phyloP scores from a whole-genome alignment of 2,797 vertebrate species.

The Anolis apletophallus region DNA sequence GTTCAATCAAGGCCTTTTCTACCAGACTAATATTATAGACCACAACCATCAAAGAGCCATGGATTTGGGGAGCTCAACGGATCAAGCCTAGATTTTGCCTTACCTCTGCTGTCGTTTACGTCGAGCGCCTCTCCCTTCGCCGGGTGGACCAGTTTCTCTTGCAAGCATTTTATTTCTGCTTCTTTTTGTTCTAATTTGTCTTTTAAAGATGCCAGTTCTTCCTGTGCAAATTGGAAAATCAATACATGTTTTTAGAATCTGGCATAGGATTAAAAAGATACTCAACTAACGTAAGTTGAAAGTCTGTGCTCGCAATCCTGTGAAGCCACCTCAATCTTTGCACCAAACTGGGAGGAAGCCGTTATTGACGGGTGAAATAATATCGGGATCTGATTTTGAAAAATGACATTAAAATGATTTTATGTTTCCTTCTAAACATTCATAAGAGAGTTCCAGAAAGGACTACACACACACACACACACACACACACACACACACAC shows the following conservation, averaged over 20 bases:
- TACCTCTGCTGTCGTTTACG: slow-evolving; percentile 89
- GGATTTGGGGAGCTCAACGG: neutral
- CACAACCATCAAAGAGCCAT: neutral
- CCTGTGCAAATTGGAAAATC: slow-evolving; percentile 78
- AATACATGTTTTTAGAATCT: slow-evolving; percentile 34
- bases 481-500: too few species aligned
- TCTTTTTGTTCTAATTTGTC: slow-evolving; percentile 92
- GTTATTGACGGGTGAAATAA: too few species aligned
- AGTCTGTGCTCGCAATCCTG: neutral
- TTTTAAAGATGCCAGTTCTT: slow-evolving; percentile 88
- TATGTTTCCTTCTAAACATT: slow-evolving; percentile 5
- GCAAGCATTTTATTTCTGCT: slow-evolving; percentile 86
- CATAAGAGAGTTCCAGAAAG: neutral
- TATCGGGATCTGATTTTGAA: slow-evolving; percentile 33
- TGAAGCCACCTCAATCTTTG: neutral
- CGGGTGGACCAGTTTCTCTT: slow-evolving; percentile 86
- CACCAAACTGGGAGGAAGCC: neutral
- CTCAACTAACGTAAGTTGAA: neutral
- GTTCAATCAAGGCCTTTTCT: neutral
- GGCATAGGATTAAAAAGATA: neutral
- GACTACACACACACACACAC: too few species aligned
- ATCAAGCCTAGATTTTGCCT: slow-evolving; percentile 35
- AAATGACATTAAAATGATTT: neutral
- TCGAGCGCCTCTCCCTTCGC: slow-evolving; percentile 81
- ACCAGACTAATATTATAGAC: neutral